Conservation (phyloP, 2,888 invertebrate species). For the Drosophila picticornis region DNA sequence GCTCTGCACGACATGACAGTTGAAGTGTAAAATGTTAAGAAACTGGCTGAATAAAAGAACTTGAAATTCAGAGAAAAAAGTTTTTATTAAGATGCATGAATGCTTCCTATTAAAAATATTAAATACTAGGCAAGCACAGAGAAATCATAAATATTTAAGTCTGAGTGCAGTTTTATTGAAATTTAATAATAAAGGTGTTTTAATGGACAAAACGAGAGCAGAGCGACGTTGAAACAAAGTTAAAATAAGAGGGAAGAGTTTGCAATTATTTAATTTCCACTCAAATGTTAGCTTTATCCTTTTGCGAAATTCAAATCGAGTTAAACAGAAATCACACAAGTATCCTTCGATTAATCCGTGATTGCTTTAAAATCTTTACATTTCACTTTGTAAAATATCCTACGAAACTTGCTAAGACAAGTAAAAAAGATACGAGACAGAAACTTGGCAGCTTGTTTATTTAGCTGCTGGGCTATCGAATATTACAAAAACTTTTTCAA, state of each 20-base stretch:
- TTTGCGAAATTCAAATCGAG: neutral
- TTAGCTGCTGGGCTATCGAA: neutral
- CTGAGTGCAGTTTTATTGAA: neutral
- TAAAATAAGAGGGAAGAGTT: neutral
- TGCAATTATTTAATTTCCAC: neutral
- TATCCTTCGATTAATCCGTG: neutral
- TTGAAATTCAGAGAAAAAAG: neutral
- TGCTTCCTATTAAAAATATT: neutral
- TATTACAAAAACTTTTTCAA: neutral
- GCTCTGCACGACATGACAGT: slow-evolving; percentile 56
- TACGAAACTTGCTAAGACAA: neutral
- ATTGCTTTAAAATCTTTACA: no score
- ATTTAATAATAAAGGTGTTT: neutral
- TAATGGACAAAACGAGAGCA: neutral
- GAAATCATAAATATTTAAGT: neutral
- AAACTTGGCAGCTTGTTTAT: neutral
- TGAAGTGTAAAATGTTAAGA: slow-evolving; percentile 31
- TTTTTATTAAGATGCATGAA: neutral
- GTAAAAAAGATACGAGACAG: neutral
- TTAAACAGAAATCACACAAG: neutral
- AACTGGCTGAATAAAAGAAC: slow-evolving; percentile 11
- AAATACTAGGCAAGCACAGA: neutral
- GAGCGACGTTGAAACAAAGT: neutral
- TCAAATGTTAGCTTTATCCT: neutral
- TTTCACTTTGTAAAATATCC: neutral